A percentile compares a stretch with the other conserved stretches of the same genome.
Conservation (phyloP, 1,140 invertebrate genomes). For the Papilio glaucus region DNA sequence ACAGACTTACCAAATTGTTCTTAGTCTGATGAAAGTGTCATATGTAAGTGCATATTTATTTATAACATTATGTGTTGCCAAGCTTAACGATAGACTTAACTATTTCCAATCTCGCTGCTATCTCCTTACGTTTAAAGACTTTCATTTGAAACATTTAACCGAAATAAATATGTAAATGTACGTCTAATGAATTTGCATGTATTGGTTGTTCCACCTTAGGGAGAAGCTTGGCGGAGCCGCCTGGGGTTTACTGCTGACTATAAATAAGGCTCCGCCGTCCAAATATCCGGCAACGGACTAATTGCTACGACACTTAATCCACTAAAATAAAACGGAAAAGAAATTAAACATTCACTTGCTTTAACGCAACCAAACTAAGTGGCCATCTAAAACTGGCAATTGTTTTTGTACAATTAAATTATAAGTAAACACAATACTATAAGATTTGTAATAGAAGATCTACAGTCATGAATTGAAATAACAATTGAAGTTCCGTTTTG, state of each 20-base stretch:
- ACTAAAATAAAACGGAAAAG: conserved; percentile 36
- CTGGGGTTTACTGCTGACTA: conserved; percentile 57
- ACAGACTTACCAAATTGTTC: too few relatives aligned
- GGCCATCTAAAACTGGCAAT: conserved; percentile 13
- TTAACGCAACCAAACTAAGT: conserved; percentile 3
- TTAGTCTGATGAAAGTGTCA: too few relatives aligned
- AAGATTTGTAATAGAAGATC: neutral
- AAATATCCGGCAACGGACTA: conserved; percentile 62
- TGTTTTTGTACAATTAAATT: neutral
- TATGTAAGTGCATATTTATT: neutral
- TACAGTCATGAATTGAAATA: neutral
- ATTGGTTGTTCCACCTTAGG: conserved; percentile 50
- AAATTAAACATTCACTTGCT: conserved; percentile 34
- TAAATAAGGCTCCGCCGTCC: conserved; percentile 62
- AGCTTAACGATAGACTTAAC: neutral
- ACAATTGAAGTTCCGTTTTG: neutral
- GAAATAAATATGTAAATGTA: conserved; percentile 52
- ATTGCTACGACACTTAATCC: conserved; percentile 50
- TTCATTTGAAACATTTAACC: conserved; percentile 36
- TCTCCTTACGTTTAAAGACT: neutral
- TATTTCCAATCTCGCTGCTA: neutral
- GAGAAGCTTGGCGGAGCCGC: conserved; percentile 55
- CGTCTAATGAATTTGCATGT: conserved; percentile 48
- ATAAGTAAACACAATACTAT: neutral
- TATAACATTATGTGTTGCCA: neutral